Evolutionary conservation across 2,888 invertebrate genomes (phyloP).

Genomic region (Argynnis bischoffii): DNA sequence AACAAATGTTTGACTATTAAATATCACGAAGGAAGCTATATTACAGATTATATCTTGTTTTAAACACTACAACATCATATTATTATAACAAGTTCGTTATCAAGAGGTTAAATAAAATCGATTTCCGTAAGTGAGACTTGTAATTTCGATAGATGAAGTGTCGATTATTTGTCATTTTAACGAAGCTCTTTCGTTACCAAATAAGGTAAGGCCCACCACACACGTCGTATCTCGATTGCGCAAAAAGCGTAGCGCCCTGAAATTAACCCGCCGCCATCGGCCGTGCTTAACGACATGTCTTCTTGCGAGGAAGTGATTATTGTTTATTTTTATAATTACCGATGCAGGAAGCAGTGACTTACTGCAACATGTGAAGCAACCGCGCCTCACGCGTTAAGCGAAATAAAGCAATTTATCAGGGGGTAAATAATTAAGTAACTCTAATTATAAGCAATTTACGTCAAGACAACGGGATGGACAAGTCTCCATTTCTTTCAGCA

Average conservation of each 20-base stretch:
- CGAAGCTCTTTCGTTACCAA: slow-evolving; percentile 50
- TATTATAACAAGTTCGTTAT: slow-evolving; percentile 21
- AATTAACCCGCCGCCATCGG: slow-evolving; percentile 60
- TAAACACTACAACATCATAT: slow-evolving; percentile 18
- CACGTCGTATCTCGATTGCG: slow-evolving; percentile 66
- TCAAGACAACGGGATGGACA: slow-evolving; percentile 33
- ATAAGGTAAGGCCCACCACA: slow-evolving; percentile 64
- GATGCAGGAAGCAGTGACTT: slow-evolving; percentile 62
- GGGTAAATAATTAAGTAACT: slow-evolving; percentile 42
- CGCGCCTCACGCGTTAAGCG: slow-evolving; percentile 56
- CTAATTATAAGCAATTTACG: slow-evolving; percentile 45
- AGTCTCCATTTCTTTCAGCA: slow-evolving; percentile 11
- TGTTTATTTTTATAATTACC: slow-evolving; percentile 78
- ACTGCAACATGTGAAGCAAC: slow-evolving; percentile 40
- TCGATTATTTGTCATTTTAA: slow-evolving; percentile 47
- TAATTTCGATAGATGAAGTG: slow-evolving; percentile 53
- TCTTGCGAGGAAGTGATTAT: slow-evolving; percentile 75
- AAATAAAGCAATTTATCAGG: slow-evolving; percentile 68
- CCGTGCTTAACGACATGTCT: slow-evolving; percentile 61
- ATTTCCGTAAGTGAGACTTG: slow-evolving; percentile 42
- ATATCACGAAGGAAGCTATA: slow-evolving; percentile 17
- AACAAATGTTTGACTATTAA: slow-evolving; percentile 18
- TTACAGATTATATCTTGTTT: slow-evolving; percentile 8
- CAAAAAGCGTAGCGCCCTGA: slow-evolving; percentile 50
- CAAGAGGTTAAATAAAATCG: slow-evolving; percentile 29